Conservation (phyloP, 2,113 vertebrate species). For the Quiscalus mexicanus region DNA sequence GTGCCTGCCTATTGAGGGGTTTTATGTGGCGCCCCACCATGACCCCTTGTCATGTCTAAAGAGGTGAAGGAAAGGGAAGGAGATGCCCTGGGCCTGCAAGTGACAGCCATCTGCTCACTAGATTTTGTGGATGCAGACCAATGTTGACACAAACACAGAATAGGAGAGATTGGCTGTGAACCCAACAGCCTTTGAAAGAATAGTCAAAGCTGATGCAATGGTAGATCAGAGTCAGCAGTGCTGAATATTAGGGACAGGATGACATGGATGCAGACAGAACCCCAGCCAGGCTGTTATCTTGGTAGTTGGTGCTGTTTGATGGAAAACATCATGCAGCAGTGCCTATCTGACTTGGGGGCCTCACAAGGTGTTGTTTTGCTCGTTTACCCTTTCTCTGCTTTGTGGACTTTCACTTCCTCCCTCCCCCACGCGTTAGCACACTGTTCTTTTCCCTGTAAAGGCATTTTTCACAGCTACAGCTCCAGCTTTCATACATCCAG, state of each 20-base stretch:
- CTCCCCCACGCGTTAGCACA: not conserved
- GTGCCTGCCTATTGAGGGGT: not conserved
- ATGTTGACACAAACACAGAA: not conserved
- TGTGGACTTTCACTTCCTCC: not conserved
- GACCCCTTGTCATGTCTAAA: not conserved
- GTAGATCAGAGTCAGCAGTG: not conserved
- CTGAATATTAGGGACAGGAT: not conserved
- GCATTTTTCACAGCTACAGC: not conserved
- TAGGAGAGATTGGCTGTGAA: not conserved
- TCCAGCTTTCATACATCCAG: not conserved
- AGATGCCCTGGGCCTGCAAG: not conserved
- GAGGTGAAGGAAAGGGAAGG: not conserved
- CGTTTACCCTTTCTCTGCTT: not conserved
- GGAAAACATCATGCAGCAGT: not conserved
- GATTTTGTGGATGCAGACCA: not conserved
- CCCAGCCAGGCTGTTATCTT: not conserved
- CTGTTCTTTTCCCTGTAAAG: not conserved
- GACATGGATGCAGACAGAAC: not conserved
- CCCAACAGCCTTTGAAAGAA: not conserved
- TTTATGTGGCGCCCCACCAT: not conserved
- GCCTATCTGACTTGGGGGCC: not conserved
- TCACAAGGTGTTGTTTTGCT: not conserved
- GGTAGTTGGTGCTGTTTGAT: not conserved
- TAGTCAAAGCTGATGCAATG: not conserved
- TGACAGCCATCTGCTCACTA: not conserved